Evolutionary conservation across 2,797 vertebrate species (phyloP), one percentile per base, ranked within the genome.

Genomic region (Varecia variegata): DNA sequence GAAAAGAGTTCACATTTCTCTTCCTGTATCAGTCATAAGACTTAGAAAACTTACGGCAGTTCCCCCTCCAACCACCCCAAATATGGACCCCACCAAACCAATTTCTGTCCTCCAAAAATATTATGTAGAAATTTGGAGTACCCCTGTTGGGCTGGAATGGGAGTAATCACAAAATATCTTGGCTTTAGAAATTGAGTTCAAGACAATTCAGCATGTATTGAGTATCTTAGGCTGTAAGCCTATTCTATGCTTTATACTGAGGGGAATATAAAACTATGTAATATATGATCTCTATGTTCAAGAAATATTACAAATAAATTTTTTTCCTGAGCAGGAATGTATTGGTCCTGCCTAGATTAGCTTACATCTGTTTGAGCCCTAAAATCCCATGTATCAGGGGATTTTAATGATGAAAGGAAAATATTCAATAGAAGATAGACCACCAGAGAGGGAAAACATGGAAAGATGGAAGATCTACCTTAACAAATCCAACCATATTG

Each of bases 351-450:
- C 38, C 20, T 89, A 32, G 11, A 88, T 94, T 93, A 32, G 5
- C 30, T 58, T 80, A 73, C 40, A 38, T 91, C 30, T 74, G 38
- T 70, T 76, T 90, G 71, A 76, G 45, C 27, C 45, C 27, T 68
- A 71, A 86, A 85, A 85, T 88, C 14, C 2, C 15, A 45, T 76
- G 3, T 40, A 43, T 81, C 60, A 27, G 20, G 77, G 20, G n/a
- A 93, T 83, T 95, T 83, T 85, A 65, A 90, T 71, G 11, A 77
- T 87, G 70, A 93, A 87, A 90, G 87, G 43, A 88, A 93, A 90
- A 79, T 58, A 58, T 58, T 27, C 27, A 58, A 58, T 30, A 81
- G 52, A 77, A 87, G 17, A 65, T 47, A 90, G 82, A 71, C n/a
- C 27, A 54, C 5, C 35, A 67, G 45, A 54, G 14, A 82, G 54